Evolutionary conservation across 2,113 vertebrate species (phyloP).

Genomic region (Cebidichthys violaceus): DNA sequence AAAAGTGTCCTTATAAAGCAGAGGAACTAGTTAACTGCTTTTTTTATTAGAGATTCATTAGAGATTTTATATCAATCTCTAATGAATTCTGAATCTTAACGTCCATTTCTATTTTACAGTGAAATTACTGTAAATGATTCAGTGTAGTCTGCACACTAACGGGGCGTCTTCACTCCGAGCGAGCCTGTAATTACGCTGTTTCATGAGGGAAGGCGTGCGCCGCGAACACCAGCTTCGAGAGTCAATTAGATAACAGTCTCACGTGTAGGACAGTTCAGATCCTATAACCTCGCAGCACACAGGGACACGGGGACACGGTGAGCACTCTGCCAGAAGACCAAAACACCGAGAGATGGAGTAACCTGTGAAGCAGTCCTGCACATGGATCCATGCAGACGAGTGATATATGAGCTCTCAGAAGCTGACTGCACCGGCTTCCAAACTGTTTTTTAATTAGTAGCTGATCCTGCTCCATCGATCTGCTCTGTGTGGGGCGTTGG

Average conservation of each 20-base stretch:
- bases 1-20: conserved; percentile 6
- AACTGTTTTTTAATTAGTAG: conserved; percentile 73
- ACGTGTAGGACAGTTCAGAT: background rate
- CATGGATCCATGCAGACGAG: background rate
- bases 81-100: conserved; percentile 17
- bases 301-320: background rate
- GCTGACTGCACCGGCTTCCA: conserved; percentile 32
- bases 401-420: conserved; percentile 19
- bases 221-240: background rate
- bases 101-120: background rate
- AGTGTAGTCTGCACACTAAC: conserved; percentile 25
- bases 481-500: conserved; percentile 39
- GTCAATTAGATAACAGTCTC: conserved; percentile 10
- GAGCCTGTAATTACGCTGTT: conserved; percentile 26
- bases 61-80: conserved; percentile 9
- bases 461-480: conserved; percentile 60
- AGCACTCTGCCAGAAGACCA: background rate
- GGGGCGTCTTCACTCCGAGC: conserved; percentile 9
- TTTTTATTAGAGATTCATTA: no score
- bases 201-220: conserved; percentile 13
- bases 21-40: background rate
- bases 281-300: background rate
- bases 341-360: background rate
- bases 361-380: background rate
- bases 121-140: conserved; percentile 18